These are phyloP conservation scores for Rhyzopertha dominica DNA, from an alignment of 1,140 invertebrate species.

Conservation along the genomic window DNA sequence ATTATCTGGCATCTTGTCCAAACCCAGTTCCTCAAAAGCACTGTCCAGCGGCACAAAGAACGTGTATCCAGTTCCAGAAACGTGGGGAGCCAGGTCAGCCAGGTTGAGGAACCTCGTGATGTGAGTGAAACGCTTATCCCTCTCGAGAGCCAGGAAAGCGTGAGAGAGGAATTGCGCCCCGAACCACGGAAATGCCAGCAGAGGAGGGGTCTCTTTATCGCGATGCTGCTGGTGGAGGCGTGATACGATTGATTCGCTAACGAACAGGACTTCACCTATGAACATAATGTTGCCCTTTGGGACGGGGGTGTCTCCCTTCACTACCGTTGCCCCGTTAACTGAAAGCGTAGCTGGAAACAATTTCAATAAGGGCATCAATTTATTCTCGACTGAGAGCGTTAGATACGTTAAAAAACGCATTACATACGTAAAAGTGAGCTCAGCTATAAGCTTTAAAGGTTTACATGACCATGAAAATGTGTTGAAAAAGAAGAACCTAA, in stretches of 20 bases:
- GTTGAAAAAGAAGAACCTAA: too few species aligned
- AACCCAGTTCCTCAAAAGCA: constrained; percentile 53
- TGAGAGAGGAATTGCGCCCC: constrained; percentile 59
- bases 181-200: constrained; percentile 59
- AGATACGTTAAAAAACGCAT: too few species aligned
- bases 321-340: constrained; percentile 54
- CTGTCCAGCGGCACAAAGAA: constrained; percentile 58
- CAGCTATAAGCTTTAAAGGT: too few species aligned
- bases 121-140: constrained; percentile 52
- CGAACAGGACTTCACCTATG: constrained; percentile 56
- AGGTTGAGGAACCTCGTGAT: constrained; percentile 55
- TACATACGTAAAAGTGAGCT: too few species aligned
- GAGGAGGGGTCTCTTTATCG: constrained; percentile 59
- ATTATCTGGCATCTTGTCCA: constrained; percentile 54
- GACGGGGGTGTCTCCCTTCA: constrained; percentile 55
- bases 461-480: too few species aligned
- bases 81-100: constrained; percentile 54
- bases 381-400: too few species aligned
- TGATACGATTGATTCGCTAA: constrained; percentile 55
- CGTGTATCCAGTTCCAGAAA: constrained; percentile 56
- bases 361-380: too few species aligned
- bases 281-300: constrained; percentile 57
- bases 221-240: constrained; percentile 55
- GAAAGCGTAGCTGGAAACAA: constrained; percentile 46
- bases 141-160: constrained; percentile 55